Base-by-base conservation (phyloP, 2,888 invertebrate species). In the Buathra laborator region DNA sequence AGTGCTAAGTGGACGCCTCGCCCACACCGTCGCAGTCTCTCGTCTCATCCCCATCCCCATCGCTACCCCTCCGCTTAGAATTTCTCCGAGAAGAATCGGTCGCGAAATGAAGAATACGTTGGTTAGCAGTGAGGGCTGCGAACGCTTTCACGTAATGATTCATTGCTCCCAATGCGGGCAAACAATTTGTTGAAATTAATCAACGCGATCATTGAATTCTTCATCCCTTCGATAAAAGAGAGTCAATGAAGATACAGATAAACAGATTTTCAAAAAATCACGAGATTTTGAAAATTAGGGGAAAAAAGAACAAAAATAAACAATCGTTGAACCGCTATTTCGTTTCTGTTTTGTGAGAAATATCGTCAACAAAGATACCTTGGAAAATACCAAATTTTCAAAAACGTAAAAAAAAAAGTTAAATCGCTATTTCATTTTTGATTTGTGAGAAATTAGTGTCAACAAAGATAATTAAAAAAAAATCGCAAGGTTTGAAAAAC, bases 1-100 rank as follows among this genome's bases (percentile, higher is more conserved):
- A 92, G 84, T 89, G 91, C 86, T 92, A 92, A 92, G 92, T 92
- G 92, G 92, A 89, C 89, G 92, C 90, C 87, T 91, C 90, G 89
- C 81, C 90, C 89, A 88, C 90, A 90, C 90, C 89, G 88, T 91
- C 90, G 90, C 90, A 89, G 89, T 89, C 89, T 48, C 37, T 16
- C 51, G 3, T 16, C 32, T 19, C 24, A 1, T 46, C 53, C 37
- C 6, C 10, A 29, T 5, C 3, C 1, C 53, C 14, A 3, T 24
- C 32, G 24, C 56, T 14, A 6, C 46, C 29, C 72, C 12, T 16
- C 37, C 37, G 37, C 37, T 5, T 9, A 5, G 5, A 9, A 7
- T 37, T 37, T 64, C 62, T 62, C 43, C 53, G 44, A 79, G 53
- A 59, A 66, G 72, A 75, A 46, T 64, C 64, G 64, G 66, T 29